phyloP scores from a whole-genome alignment of 64 coral and sea anemone genomes.

The Stylophora pistillata region DNA sequence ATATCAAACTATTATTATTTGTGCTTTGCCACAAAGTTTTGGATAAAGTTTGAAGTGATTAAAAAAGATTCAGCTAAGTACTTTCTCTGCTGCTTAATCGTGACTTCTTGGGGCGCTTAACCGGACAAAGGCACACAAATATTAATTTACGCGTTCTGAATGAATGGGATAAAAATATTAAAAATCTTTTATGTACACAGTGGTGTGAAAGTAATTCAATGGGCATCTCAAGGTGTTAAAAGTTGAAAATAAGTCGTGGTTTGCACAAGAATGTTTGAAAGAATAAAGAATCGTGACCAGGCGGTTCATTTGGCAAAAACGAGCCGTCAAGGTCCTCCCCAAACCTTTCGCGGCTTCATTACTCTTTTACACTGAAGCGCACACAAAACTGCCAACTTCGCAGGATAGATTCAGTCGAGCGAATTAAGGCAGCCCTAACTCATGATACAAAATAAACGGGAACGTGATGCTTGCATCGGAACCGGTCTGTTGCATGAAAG shows the following conservation, averaged over 20 bases:
- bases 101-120: background rate
- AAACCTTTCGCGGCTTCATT: too few relatives aligned
- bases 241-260: background rate
- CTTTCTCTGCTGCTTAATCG: background rate
- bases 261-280: background rate
- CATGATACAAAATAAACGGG: too few relatives aligned
- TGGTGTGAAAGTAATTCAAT: background rate
- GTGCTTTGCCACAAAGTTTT: background rate
- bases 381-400: too few relatives aligned
- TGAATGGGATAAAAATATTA: background rate
- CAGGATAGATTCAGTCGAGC: too few relatives aligned
- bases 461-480: too few relatives aligned
- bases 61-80: background rate
- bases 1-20: background rate
- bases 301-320: too few relatives aligned
- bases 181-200: conserved; percentile 11
- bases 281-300: background rate
- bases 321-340: too few relatives aligned
- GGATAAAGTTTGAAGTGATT: background rate
- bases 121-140: background rate
- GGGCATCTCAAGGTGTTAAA: background rate
- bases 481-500: too few relatives aligned
- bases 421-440: too few relatives aligned
- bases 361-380: too few relatives aligned
- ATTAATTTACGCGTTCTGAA: background rate